phyloP scores from a whole-genome alignment of 2,113 vertebrate species.

The Laticauda laticaudata region DNA sequence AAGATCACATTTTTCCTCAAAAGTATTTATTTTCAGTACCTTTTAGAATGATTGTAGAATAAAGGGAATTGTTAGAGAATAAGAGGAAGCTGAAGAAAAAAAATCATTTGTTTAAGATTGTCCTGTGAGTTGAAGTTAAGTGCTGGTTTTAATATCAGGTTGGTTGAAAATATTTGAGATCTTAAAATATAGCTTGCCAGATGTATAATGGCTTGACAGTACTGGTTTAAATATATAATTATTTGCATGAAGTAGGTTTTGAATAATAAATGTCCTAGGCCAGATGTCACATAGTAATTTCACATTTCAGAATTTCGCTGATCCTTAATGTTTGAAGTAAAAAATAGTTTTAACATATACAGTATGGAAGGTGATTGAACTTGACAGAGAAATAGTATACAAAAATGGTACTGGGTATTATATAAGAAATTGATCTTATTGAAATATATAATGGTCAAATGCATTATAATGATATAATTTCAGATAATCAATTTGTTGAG shows the following conservation, averaged over 20 bases:
- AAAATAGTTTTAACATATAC: not conserved
- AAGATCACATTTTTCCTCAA: not conserved
- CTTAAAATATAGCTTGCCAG: not conserved
- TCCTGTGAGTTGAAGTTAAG: not conserved
- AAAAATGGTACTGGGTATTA: not conserved
- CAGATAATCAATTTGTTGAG: not conserved
- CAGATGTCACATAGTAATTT: not conserved
- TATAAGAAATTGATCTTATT: not conserved
- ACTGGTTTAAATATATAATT: not conserved
- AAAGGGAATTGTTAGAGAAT: not conserved
- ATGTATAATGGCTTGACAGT: not conserved
- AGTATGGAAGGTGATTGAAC: not conserved
- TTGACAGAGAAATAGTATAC: not conserved
- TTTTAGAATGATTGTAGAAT: not conserved
- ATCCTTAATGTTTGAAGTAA: not conserved
- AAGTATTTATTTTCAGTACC: not conserved
- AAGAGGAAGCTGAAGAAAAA: not conserved
- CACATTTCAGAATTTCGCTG: not conserved
- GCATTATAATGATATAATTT: not conserved
- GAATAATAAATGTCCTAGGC: not conserved
- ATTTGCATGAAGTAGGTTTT: not conserved
- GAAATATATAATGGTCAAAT: not conserved
- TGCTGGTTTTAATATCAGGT: not conserved
- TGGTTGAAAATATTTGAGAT: not conserved
- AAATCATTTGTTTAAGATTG: not conserved